Evolutionary conservation across 1,140 invertebrate genomes (phyloP), one percentile per base, ranked within the genome.

Genomic region (Pomacea maculata): DNA sequence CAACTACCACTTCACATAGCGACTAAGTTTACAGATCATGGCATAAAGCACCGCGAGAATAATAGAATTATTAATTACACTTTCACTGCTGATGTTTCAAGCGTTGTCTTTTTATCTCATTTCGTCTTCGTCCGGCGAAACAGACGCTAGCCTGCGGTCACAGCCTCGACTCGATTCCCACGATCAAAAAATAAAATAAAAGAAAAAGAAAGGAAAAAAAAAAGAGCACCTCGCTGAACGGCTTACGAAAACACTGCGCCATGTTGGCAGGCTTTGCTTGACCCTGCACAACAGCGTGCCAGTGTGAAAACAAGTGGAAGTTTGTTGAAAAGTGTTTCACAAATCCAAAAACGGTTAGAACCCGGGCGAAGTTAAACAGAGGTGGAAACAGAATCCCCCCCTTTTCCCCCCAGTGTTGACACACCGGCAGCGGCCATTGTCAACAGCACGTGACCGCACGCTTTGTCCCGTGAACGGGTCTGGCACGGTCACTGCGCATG

Each of bases 261-360:
- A 55, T 75, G 73, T 57, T 75, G 73, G 52, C 73, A 54, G 55
- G 73, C 34, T 80, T 74, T 73, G 61, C 71, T 65, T 65, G 71
- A 54, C 79, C 71, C 72, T 17, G 61, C 54, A 73, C 29, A 80
- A 80, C 71, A 80, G 54, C 72, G 79, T 19, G 55, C 25, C 71
- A 52, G 61, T 80, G 79, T 75, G 79, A 80, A 80, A 80, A 80
- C 79, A 80, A 74, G 79, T 80, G 71, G 70, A 80, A 74, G 79
- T 80, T 80, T 80, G 79, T 72, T 45, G 79, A 64, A 72, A 80
- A 80, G 72, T 80, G 79, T 74, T 80, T 80, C 72, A 55, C 71
- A 80, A 80, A 80, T 80, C 72, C 79, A 74, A 80, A 80, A 80
- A 74, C 79, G 79, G 70, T 80, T 80, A 80, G 79, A 75, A 71